Evolutionary conservation across 2,113 vertebrate species (phyloP), one percentile per base, ranked within the genome.

Genomic region (Pantherophis guttatus): DNA sequence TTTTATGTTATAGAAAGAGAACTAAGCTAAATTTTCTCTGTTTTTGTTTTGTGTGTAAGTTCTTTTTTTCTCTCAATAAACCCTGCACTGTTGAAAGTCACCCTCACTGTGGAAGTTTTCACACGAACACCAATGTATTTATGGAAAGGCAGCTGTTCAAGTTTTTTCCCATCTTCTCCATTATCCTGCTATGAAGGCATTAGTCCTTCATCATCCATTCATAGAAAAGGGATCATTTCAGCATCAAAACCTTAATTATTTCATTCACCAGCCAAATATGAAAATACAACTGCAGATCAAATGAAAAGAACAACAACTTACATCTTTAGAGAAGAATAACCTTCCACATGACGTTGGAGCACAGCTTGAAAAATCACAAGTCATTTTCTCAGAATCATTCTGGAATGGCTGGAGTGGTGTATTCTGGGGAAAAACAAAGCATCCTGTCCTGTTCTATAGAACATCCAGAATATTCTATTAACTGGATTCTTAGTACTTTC

Each of bases 1-100:
- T 52, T 92, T 94, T 95, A 65, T 44, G 39, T 91, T 95, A 94
- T 94, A 95, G 88, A 92, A 91, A 94, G 24, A 15, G 86, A 54
- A 15, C 92, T 44, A 91, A 48, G 0, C 23, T 94, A 17, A 88
- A 2, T 81, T 39, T 29, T 62, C 39, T 59, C 48, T 93, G n/a
- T 50, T 86, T 91, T 88, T n/a, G 50, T 88, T 92, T n/a, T 39
- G 13, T 53, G 59, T 9, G 17, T 54, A 3, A 39, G 15, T 4
- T 29, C 87, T 92, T 94, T 81, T n/a, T 55, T 91, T 90, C 95
- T 70, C 17, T n/a, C 91, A 65, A 53, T 65, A 95, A 70, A 1
- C 75, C 5, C 11, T 0, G 0, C 1, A 3, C 5, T 95, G 65
- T 12, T 94, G 75, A 87, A 94, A 95, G 91, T 57, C 23, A 15